Conservation (phyloP, 2,797 vertebrate genomes). For the Acipenser ruthenus region DNA sequence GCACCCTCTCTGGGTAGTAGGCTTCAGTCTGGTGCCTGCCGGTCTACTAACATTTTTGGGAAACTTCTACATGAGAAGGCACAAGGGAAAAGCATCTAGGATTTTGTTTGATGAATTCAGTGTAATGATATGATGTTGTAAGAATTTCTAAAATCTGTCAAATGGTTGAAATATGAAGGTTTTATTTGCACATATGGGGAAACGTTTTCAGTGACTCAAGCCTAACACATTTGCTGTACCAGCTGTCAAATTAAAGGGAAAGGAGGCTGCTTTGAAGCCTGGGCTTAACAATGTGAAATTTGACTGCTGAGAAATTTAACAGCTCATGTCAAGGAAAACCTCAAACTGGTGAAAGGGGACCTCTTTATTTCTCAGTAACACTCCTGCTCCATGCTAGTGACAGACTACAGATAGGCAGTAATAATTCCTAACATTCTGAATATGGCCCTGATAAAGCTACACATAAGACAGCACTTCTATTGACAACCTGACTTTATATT, state of each 20-base stretch:
- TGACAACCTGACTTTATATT: too few species aligned
- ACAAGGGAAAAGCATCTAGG: conserved; percentile 76
- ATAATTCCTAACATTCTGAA: too few species aligned
- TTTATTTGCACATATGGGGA: conserved; percentile 8
- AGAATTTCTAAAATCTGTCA: conserved; percentile 60
- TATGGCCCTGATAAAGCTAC: too few species aligned
- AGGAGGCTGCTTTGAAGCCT: neutral
- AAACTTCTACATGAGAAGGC: conserved; percentile 62
- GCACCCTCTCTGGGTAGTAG: conserved; percentile 12
- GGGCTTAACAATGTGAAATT: neutral
- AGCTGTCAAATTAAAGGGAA: too few species aligned
- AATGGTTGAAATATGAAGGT: conserved; percentile 34
- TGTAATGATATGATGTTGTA: conserved; percentile 66
- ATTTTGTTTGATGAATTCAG: conserved; percentile 69
- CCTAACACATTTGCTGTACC: neutral
- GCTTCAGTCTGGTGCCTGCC: conserved; percentile 16
- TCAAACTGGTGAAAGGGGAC: neutral
- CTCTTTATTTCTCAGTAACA: too few species aligned
- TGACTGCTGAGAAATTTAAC: neutral
- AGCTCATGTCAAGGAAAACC: too few species aligned
- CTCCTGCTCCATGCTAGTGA: too few species aligned
- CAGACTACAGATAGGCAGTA: too few species aligned
- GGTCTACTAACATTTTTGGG: conserved; percentile 22
- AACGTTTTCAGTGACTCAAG: neutral
- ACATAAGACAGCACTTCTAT: too few species aligned